phyloP scores from a whole-genome alignment of 2,888 invertebrate species.

The Himalopsyche tibetana region DNA sequence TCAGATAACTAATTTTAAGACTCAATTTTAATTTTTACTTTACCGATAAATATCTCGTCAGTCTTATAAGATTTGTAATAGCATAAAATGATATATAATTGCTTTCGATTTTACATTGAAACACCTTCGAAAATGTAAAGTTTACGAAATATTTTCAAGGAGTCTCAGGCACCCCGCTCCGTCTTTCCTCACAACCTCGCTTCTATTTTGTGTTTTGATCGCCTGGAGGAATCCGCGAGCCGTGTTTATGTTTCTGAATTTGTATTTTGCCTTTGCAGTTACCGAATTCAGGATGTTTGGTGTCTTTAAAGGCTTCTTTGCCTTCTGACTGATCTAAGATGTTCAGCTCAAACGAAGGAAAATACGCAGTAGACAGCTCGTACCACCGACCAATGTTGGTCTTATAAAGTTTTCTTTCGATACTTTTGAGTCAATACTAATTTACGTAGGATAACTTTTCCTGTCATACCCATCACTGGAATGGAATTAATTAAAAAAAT shows the following conservation, averaged over 20 bases:
- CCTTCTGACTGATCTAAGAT: constrained; percentile 30
- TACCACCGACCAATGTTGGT: background rate
- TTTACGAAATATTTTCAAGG: background rate
- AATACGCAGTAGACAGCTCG: constrained; percentile 17
- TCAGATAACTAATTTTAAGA: too few species aligned
- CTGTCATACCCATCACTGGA: too few species aligned
- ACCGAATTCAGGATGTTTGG: constrained; percentile 23
- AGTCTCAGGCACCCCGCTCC: background rate
- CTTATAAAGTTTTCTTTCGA: background rate
- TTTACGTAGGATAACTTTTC: background rate
- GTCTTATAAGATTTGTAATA: too few species aligned
- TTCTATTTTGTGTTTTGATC: constrained; percentile 44
- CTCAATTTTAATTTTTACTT: too few species aligned
- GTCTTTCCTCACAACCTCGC: background rate
- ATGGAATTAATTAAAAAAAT: too few species aligned
- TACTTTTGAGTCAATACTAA: constrained; percentile 20
- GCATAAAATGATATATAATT: too few species aligned
- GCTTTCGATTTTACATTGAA: background rate
- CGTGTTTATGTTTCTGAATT: constrained; percentile 57
- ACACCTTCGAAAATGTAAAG: constrained; percentile 26
- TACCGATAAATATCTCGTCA: too few species aligned
- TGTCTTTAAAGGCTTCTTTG: constrained; percentile 33
- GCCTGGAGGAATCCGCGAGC: constrained; percentile 50
- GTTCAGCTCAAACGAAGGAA: constrained; percentile 20
- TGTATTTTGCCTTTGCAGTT: constrained; percentile 47